Base-by-base conservation (phyloP, 2,888 invertebrate genomes). In the Polydrusus tereticollis region DNA sequence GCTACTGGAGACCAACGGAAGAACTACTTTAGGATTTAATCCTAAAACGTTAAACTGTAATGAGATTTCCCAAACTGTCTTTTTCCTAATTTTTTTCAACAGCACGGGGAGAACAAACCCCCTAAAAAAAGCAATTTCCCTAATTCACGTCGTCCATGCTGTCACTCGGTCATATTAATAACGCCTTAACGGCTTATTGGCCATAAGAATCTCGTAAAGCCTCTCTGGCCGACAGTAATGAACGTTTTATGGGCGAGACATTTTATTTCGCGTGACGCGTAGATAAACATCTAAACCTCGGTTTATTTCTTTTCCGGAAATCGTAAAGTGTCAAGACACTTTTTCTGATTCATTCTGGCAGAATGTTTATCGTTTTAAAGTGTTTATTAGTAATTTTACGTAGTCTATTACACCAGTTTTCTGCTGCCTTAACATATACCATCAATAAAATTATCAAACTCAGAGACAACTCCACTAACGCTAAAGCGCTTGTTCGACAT, bases 141-240 rank as follows among this genome's bases (percentile, higher is more conserved):
- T 47, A n/a, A 47, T 47, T 47, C 10, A 12, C n/a, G 10, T 47
- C 21, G 29, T 52, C 29, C 52, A 52, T 3, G 21, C 26, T 29
- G 26, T 29, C 26, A 29, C 16, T 52, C 29, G 16, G 29, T n/a
- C 52, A 14, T 52, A 52, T 52, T 52, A 52, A 52, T 52, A 52
- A 29, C 29, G 52, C 14, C 14, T 52, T 52, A 52, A 52, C 52
- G 52, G 52, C 52, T 52, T 52, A 52, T 29, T 26, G 26, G 52
- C 26, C 52, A 29, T 52, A 52, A 52, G 52, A 52, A 52, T 52
- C 26, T 14, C 52, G 14, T 29, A 52, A 52, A 29, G 29, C 14
- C 26, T 16, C 14, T 29, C 14, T 16, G 26, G 10, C 29, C 52
- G 14, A 52, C n/a, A 52, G 23, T 52, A 26, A 29, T 26, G 29